Evolutionary conservation across 2,797 vertebrate species (phyloP).

Genomic region (Falco berigora): DNA sequence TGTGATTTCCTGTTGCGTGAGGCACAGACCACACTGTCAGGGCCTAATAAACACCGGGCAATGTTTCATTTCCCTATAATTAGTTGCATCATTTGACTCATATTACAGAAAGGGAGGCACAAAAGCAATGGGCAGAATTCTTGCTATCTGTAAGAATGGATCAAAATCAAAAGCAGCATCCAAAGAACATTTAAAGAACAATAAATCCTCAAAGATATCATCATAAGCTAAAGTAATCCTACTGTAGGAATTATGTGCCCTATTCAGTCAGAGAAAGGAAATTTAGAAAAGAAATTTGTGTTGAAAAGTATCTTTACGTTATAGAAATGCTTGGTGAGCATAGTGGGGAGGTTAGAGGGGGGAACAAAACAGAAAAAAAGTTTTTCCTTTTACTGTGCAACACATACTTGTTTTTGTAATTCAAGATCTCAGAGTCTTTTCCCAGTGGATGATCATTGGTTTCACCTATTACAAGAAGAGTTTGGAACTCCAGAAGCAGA

Average conservation of each 20-base stretch:
- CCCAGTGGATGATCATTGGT: background rate
- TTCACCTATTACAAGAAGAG: background rate
- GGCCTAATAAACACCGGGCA: background rate
- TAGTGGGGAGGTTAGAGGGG: background rate
- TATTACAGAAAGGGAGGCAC: background rate
- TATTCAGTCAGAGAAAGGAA: background rate
- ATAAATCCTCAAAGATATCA: background rate
- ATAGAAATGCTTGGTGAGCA: background rate
- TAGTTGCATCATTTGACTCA: slow-evolving; percentile 19
- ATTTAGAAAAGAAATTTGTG: background rate
- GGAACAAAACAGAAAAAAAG: background rate
- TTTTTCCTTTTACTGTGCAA: background rate
- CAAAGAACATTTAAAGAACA: background rate
- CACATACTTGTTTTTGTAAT: background rate
- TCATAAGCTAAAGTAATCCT: background rate
- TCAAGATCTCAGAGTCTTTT: background rate
- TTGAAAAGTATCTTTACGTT: background rate
- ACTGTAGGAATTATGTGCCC: background rate
- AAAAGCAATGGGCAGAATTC: background rate
- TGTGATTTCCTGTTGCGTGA: slow-evolving; percentile 16
- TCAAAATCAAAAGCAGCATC: background rate
- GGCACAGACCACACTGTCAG: background rate
- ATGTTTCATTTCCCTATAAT: slow-evolving; percentile 17
- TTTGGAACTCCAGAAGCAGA: background rate
- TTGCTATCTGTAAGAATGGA: background rate